phyloP scores from a whole-genome alignment of 2,113 vertebrate species.

The Urocolius indicus region DNA sequence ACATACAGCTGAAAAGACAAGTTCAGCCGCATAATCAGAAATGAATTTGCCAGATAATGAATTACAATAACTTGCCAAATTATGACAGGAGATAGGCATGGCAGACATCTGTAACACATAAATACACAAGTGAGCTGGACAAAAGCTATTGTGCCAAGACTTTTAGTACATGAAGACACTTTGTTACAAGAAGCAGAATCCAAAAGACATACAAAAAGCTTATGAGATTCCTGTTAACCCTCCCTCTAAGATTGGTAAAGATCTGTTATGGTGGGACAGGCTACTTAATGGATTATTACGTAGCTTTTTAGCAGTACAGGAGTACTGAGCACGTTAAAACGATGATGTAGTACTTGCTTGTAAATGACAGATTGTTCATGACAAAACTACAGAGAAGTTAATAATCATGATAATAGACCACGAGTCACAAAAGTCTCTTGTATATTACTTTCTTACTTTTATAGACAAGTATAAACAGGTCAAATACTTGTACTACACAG shows the following conservation, averaged over 20 bases:
- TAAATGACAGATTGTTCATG: slow-evolving; percentile 37
- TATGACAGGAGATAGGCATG: neutral
- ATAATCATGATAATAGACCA: slow-evolving; percentile 51
- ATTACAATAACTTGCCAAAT: neutral
- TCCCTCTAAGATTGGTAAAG: neutral
- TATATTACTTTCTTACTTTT: slow-evolving; percentile 55
- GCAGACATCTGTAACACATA: neutral
- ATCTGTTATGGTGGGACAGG: neutral
- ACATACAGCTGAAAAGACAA: neutral
- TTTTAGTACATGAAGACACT: neutral
- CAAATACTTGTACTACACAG: neutral
- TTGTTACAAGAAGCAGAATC: neutral
- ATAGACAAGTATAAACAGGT: slow-evolving; percentile 40
- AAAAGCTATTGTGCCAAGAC: neutral
- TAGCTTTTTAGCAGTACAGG: neutral
- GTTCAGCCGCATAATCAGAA: neutral
- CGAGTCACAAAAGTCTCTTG: slow-evolving; percentile 26
- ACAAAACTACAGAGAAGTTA: slow-evolving; percentile 35
- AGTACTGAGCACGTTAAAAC: neutral
- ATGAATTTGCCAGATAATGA: neutral
- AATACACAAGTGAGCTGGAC: neutral
- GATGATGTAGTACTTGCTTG: neutral
- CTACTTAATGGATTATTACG: neutral
- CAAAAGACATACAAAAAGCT: neutral
- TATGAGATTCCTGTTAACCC: neutral